A percentile compares a stretch with the other conserved stretches of the same genome.
Conservation (phyloP, 2,113 vertebrate genomes). For the Microtus pennsylvanicus region DNA sequence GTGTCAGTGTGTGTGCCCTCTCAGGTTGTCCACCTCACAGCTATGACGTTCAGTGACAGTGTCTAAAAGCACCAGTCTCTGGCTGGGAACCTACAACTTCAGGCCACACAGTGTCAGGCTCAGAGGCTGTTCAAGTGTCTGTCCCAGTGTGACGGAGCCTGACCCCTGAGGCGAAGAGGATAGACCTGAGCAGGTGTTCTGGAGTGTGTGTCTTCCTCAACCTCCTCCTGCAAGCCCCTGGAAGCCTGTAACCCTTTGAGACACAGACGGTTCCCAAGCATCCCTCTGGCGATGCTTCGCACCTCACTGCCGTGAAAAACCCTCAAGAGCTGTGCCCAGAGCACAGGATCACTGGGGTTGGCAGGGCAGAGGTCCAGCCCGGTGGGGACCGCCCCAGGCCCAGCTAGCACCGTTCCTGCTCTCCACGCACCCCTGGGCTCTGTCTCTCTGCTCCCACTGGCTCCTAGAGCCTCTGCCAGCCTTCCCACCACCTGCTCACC, state of each 20-base stretch:
- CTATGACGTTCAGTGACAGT: background rate
- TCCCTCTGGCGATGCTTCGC: background rate
- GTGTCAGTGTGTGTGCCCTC: background rate
- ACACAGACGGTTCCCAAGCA: background rate
- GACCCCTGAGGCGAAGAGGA: fast-evolving
- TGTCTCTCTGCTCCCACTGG: fast-evolving
- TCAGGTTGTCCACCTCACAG: background rate
- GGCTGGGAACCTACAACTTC: background rate
- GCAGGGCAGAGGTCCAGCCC: background rate
- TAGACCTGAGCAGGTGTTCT: background rate
- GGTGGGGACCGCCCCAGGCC: fast-evolving
- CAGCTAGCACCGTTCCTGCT: fast-evolving
- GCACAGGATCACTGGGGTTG: fast-evolving
- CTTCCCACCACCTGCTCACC: fast-evolving
- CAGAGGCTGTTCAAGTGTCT: background rate
- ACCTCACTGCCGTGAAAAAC: fast-evolving
- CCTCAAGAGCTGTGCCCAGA: background rate
- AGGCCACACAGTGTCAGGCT: background rate
- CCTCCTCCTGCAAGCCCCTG: background rate
- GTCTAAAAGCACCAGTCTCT: background rate
- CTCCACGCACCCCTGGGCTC: fast-evolving
- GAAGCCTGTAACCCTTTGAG: background rate
- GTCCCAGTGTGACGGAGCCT: fast-evolving
- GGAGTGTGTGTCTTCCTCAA: fast-evolving
- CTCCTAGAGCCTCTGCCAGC: fast-evolving